Conservation (phyloP, 2,797 vertebrate genomes). For the Poliocrania exsul region DNA sequence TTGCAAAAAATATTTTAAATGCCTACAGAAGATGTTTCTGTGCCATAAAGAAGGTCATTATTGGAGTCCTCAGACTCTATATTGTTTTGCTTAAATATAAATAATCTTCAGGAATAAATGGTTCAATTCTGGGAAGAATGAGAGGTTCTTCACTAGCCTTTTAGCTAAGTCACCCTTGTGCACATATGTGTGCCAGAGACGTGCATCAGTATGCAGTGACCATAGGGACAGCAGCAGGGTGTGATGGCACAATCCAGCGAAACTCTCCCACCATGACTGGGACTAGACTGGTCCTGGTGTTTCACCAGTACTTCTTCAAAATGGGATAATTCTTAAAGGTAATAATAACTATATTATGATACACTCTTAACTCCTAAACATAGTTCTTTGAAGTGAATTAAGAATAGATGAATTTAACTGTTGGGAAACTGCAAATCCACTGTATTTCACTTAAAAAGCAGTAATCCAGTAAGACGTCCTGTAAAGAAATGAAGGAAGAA, state of each 20-base stretch:
- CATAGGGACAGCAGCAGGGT: background rate
- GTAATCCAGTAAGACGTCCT: background rate
- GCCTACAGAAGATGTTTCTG: background rate
- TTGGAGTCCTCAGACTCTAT: background rate
- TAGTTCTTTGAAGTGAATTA: background rate
- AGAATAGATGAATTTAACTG: background rate
- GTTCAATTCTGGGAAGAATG: background rate
- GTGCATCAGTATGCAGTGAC: background rate
- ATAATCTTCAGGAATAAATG: background rate
- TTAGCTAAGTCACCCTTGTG: background rate
- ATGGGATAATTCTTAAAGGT: background rate
- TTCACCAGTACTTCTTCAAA: background rate
- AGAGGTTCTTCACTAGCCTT: background rate
- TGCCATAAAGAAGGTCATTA: background rate
- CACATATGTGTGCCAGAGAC: background rate
- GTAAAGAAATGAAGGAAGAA: background rate
- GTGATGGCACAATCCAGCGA: background rate
- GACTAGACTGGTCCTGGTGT: background rate
- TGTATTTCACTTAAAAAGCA: background rate
- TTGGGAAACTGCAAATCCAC: background rate
- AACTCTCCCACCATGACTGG: accelerated
- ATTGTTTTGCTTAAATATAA: background rate
- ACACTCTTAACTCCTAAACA: background rate
- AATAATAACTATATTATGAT: background rate
- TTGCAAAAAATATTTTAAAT: background rate